Evolutionary conservation across 2,888 invertebrate species (phyloP).

Genomic region (Gisinianus flammeolus): DNA sequence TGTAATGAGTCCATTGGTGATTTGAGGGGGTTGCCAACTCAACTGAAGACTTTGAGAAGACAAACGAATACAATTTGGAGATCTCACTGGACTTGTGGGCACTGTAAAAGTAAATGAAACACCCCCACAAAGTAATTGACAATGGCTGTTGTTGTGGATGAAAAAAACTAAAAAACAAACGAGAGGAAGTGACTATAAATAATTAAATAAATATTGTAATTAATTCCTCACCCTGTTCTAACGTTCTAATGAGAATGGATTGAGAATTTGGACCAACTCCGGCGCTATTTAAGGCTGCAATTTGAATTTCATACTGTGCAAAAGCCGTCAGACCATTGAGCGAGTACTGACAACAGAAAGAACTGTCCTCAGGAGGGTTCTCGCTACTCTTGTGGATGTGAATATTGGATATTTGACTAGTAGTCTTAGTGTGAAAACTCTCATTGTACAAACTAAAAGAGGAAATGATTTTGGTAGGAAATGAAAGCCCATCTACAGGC

Average conservation of each 20-base stretch:
- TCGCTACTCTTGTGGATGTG: conserved; percentile 13
- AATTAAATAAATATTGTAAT: neutral
- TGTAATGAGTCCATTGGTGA: conserved; percentile 55
- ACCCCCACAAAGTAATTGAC: too few species aligned
- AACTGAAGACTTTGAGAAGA: conserved; percentile 57
- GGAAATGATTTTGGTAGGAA: neutral
- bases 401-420: neutral
- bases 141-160: too few species aligned
- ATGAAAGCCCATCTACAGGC: conserved; percentile 15
- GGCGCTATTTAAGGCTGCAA: conserved; percentile 53
- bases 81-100: conserved; percentile 50
- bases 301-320: conserved; percentile 54
- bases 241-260: conserved; percentile 48
- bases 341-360: conserved; percentile 53
- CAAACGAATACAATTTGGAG: conserved; percentile 49
- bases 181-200: neutral
- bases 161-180: too few species aligned
- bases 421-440: conserved; percentile 4
- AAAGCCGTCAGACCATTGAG: conserved; percentile 52
- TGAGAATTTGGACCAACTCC: conserved; percentile 52
- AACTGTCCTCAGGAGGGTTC: neutral
- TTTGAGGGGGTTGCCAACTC: conserved; percentile 54
- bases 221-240: conserved; percentile 52
- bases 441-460: conserved; percentile 7
- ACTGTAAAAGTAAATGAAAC: conserved; percentile 47